A percentile compares a stretch with the other conserved stretches of the same genome.
Conservation (phyloP, 2,797 vertebrate species). For the Crenuchus spilurus region DNA sequence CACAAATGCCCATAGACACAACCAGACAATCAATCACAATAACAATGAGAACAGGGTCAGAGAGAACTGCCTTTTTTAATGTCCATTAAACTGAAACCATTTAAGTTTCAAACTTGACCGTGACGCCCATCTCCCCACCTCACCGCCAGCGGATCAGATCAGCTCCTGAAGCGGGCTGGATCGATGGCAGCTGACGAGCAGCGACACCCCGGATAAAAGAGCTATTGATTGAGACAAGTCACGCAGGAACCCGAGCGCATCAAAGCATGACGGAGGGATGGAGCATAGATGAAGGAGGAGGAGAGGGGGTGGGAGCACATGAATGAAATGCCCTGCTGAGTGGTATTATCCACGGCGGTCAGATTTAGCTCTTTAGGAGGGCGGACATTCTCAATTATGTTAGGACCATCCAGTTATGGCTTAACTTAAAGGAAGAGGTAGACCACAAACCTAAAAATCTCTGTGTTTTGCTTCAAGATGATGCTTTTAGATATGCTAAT, state of each 20-base stretch:
- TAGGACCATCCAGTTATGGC: too few species aligned
- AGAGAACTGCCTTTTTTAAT: not conserved
- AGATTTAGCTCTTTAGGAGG: not conserved
- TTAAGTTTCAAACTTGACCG: not conserved
- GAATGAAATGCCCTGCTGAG: not conserved
- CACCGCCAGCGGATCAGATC: not conserved
- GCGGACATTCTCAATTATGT: not conserved
- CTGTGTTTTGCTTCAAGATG: too few species aligned
- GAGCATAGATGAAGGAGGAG: not conserved
- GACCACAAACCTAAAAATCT: too few species aligned
- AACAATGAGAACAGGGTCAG: not conserved
- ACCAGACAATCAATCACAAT: not conserved
- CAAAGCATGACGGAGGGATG: not conserved
- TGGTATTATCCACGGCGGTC: not conserved
- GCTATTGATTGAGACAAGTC: constrained; percentile 27
- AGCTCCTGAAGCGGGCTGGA: not conserved
- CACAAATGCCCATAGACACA: not conserved
- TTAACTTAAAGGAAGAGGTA: too few species aligned
- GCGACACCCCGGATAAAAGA: constrained; percentile 26
- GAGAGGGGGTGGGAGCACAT: not conserved
- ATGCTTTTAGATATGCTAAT: too few species aligned
- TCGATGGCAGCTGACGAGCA: constrained; percentile 30
- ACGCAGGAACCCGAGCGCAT: constrained; percentile 12
- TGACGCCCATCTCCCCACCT: not conserved
- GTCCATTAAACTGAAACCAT: not conserved